Conservation (phyloP, 2,888 invertebrate species). For the Lissocephala sabroskyi region DNA sequence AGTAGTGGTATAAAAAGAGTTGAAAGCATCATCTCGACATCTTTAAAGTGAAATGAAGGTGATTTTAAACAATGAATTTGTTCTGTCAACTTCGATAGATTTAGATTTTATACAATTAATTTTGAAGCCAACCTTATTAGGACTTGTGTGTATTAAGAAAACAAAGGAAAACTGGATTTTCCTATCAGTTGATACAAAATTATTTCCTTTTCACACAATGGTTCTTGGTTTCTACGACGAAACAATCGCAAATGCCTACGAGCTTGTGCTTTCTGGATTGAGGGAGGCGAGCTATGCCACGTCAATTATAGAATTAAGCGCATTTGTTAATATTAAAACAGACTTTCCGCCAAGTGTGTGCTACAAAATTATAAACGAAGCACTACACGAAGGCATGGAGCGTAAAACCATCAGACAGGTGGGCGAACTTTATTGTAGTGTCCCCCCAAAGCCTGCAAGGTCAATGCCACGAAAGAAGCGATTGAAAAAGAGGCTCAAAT, state of each 20-base stretch:
- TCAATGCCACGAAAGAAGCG: constrained; percentile 10
- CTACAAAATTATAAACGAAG: constrained; percentile 14
- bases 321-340: constrained; percentile 10
- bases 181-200: no score
- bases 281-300: not conserved
- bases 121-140: no score
- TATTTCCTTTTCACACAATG: constrained; percentile 7
- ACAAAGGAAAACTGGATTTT: no score
- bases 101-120: no score
- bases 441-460: not conserved
- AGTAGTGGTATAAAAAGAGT: no score
- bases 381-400: constrained; percentile 9
- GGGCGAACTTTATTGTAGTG: constrained; percentile 9
- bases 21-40: no score
- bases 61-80: no score
- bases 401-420: constrained; percentile 12
- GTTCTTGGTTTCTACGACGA: constrained; percentile 22
- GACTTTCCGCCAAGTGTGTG: constrained; percentile 21
- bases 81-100: no score
- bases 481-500: no score
- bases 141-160: no score
- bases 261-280: constrained; percentile 15
- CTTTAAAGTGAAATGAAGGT: no score
- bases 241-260: constrained; percentile 13
- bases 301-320: constrained; percentile 8